Base-by-base conservation (phyloP, 2,888 invertebrate genomes). In the Caenorhabditis sp. region DNA sequence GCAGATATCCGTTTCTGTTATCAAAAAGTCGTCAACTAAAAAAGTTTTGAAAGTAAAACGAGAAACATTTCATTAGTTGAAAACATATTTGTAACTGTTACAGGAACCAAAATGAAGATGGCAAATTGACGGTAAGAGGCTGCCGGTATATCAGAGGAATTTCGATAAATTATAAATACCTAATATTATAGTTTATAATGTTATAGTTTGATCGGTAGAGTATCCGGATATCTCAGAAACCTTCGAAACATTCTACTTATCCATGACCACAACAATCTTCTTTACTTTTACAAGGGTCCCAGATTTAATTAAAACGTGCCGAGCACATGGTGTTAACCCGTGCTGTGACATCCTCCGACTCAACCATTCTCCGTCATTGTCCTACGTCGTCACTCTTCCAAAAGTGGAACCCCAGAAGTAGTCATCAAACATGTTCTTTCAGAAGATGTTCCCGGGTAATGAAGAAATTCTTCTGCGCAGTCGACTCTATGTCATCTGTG, bases 401-500 rank as follows among this genome's bases (percentile, higher is more conserved):
- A 38, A 38, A 5, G 38, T 38, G 38, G 22, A 47, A 51, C 31
- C n/a, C 31, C 69, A 54, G 31, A 54, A 61, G 66, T 47, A 63
- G 54, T 0, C n/a, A n/a, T 31, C 31, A 38, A 28, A 7, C 54
- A 79, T 79, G 79, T 24, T 79, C 16, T 79, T 79, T 54, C 79
- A 79, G 79, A 64, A 24, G 19, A 79, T 79, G 79, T 70, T 79
- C 22, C 79, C 79, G 44, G 79, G 79, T 56, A 77, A 82, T 58
- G 74, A 61, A 47, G 83, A 85, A 24, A 66, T 86, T 14, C 75
- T 82, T 16, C 56, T 82, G 1, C 80, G 87, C 19, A 80, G 79
- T 66, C 49, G 73, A 3, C 74, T 87, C 5, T 87, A 87, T 69
- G 73, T 84, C 16, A 61, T 76, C 16, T 84, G 83, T 61, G 87